Percentiles rank a stretch among this genome's conserved stretches.
phyloP scores from a whole-genome alignment of 2,888 invertebrate species.

The Pardosa pseudoannulata region DNA sequence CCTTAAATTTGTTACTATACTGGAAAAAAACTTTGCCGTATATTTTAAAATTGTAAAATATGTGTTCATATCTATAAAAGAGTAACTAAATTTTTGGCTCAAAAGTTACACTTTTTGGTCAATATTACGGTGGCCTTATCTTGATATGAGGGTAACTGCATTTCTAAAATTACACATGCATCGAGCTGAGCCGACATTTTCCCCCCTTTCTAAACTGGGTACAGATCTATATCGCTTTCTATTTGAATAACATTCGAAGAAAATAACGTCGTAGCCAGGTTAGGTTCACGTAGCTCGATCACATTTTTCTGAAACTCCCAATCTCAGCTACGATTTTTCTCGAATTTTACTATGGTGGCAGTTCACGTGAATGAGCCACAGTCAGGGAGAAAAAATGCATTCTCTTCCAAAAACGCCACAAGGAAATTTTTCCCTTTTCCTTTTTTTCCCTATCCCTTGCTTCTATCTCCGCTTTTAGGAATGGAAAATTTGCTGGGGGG shows the following conservation, averaged over 20 bases:
- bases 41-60: no score
- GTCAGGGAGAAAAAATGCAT: conserved; percentile 30
- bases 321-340: conserved; percentile 11
- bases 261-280: background rate
- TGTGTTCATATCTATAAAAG: no score
- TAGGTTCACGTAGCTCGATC: background rate
- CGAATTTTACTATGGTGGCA: conserved; percentile 13
- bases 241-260: background rate
- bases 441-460: background rate
- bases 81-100: no score
- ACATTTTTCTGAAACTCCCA: conserved; percentile 1
- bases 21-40: no score
- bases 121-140: no score
- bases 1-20: no score
- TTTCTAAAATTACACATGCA: background rate
- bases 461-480: conserved; percentile 54
- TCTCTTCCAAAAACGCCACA: conserved; percentile 36
- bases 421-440: conserved; percentile 50
- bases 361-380: conserved; percentile 36
- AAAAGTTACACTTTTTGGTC: no score
- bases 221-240: background rate
- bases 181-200: background rate
- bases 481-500: conserved; percentile 44
- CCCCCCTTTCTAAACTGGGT: background rate
- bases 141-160: no score